Base-by-base conservation (phyloP, 1,140 invertebrate genomes). In the Musca vetustissima region DNA sequence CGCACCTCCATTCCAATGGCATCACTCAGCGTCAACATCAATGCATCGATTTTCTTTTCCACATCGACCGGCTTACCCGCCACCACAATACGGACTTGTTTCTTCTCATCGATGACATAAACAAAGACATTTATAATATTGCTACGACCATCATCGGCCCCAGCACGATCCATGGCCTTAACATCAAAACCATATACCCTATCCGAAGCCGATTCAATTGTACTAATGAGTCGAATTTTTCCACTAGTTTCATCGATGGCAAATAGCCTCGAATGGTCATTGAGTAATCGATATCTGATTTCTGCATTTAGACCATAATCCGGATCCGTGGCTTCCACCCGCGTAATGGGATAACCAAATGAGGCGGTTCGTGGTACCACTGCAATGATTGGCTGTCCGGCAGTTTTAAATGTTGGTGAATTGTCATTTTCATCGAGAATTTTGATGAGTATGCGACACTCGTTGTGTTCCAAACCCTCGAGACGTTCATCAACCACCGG, bases 391-490 rank as follows among this genome's bases (percentile, higher is more conserved):
- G 92, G 92, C 64, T 89, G 83, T 13, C 90, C 91, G 28, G 87
- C 88, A 36, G 86, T 86, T 4, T 85, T 85, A 80, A 95, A 95
- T 72, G 86, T 87, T 0, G 93, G 93, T 3, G 89, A 82, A 78
- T 94, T 94, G 75, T 95, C 92, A 75, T 95, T 95, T 4, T 91
- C 87, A 81, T 95, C 93, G 36, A 88, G 87, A 48, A 95, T 88
- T 73, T 88, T 87, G 4, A 94, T 86, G 1, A 93, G 85, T 1
- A 87, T 72, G 78, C 86, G 73, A 73, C 86, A 76, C 84, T 88
- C 55, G 74, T 85, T 82, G 4, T 70, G 70, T 2, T 85, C 84
- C 64, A 93, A 84, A 32, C 89, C 90, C 52, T 88, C 86, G 1
- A 92, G 76, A 21, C 87, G 84, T 64, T 92, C 90, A 57, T 88